Evolutionary conservation across 2,888 invertebrate species (phyloP), one percentile per base, ranked within the genome.

Genomic region (Lacanobia oleracea): DNA sequence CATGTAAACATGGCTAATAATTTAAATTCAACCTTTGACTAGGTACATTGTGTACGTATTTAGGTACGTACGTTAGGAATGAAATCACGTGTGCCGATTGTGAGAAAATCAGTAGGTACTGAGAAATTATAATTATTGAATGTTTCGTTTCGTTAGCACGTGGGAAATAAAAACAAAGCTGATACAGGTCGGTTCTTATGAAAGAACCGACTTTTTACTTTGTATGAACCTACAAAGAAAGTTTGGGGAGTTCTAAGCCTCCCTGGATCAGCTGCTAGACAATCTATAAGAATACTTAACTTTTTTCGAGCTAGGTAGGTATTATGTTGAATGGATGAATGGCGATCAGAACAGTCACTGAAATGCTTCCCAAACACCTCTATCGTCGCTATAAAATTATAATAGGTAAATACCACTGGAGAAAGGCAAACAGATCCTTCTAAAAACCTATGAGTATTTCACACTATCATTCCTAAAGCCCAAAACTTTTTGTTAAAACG

Each of bases 21-120:
- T 57, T 79, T 79, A 83, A 68, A 74, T 67, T 57, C 66, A 75
- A 62, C 75, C 62, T 66, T 72, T 18, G 65, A 16, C 16, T 56
- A 33, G 33, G 33, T 33, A 43, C 76, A 61, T 70, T 51, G 65
- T 57, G n/a, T n/a, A n/a, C n/a, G n/a, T n/a, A n/a, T n/a, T n/a
- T n/a, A n/a, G 23, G 33, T 2, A 8, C 9, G 43, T n/a, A 7
- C 40, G 21, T 54, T 75, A 43, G 43, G 74, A 56, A 40, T 43
- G 18, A 63, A 23, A 16, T 33, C 21, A 59, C 45, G 48, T 48
- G 8, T 33, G n/a, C 14, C 18, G n/a, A 54, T 43, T 27, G 40
- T 40, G 6, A 21, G 12, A 16, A 43, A 21, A n/a, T n/a, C n/a
- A n/a, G n/a, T n/a, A n/a, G n/a, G n/a, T n/a, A n/a, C n/a, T n/a